These are phyloP conservation scores for Idaea dimidiata DNA, from an alignment of 2,888 invertebrate species.

Conservation along the genomic window DNA sequence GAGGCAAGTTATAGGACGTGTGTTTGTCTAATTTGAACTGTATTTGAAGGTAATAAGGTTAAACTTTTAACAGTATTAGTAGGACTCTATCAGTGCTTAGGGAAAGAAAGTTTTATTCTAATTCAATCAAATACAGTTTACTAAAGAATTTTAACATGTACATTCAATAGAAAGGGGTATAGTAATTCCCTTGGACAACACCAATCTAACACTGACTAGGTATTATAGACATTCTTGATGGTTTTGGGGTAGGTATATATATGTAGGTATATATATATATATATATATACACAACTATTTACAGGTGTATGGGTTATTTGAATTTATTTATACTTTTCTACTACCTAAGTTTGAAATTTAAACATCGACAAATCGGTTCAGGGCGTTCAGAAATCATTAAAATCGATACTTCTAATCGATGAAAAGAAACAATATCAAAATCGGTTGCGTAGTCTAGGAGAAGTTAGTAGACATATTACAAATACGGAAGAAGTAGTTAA, in stretches of 20 bases:
- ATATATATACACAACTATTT: not conserved
- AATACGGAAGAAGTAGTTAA: no score
- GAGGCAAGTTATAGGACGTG: constrained; percentile 45
- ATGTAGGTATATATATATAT: not conserved
- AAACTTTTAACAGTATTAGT: not conserved
- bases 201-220: constrained; percentile 42
- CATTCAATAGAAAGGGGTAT: constrained; percentile 39
- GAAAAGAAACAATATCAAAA: no score
- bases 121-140: not conserved
- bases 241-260: not conserved
- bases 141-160: constrained; percentile 26
- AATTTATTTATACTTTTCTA: no score
- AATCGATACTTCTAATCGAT: no score
- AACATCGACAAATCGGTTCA: no score
- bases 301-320: no score
- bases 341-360: no score
- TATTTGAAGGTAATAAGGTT: constrained; percentile 32
- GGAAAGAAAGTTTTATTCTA: not conserved
- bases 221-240: not conserved
- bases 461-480: no score
- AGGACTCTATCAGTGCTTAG: not conserved
- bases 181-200: constrained; percentile 46
- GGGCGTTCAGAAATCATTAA: no score
- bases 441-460: no score
- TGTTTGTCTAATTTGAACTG: constrained; percentile 37